A percentile compares a stretch with the other conserved stretches of the same genome.
Evolutionary conservation across 2,113 vertebrate species (phyloP).

Genomic region (Rhagologus leucostigma): DNA sequence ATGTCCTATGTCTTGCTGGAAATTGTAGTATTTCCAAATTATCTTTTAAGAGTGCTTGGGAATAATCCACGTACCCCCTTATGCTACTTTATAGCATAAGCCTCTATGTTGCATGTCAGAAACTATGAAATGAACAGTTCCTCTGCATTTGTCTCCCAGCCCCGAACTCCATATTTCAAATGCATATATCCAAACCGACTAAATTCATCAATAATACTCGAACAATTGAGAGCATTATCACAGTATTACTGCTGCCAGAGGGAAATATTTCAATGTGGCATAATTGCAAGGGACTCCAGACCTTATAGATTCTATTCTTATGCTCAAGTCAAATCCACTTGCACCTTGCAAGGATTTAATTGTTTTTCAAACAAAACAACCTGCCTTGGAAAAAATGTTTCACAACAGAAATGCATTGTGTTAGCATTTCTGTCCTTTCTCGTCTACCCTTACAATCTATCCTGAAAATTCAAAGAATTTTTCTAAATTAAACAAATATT

Average conservation of each 20-base stretch:
- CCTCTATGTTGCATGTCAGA: background rate
- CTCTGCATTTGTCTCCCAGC: background rate
- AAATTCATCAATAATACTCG: background rate
- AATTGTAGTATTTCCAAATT: background rate
- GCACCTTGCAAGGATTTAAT: background rate
- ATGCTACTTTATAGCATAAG: background rate
- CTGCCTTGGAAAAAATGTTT: background rate
- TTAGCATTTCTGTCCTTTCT: background rate
- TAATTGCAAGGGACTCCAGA: background rate
- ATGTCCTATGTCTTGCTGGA: background rate
- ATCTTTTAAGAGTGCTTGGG: background rate
- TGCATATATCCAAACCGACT: background rate
- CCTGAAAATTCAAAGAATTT: background rate
- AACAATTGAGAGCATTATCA: background rate
- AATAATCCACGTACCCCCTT: background rate
- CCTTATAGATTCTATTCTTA: background rate
- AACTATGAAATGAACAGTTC: background rate
- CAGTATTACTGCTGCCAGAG: background rate
- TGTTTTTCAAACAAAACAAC: background rate
- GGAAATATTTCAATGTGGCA: background rate
- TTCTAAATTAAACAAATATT: background rate
- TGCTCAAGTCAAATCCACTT: background rate
- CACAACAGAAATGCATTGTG: background rate
- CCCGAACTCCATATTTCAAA: background rate
- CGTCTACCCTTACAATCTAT: background rate